phyloP scores from a whole-genome alignment of 2,797 vertebrate species.

The Lateolabrax maculatus region DNA sequence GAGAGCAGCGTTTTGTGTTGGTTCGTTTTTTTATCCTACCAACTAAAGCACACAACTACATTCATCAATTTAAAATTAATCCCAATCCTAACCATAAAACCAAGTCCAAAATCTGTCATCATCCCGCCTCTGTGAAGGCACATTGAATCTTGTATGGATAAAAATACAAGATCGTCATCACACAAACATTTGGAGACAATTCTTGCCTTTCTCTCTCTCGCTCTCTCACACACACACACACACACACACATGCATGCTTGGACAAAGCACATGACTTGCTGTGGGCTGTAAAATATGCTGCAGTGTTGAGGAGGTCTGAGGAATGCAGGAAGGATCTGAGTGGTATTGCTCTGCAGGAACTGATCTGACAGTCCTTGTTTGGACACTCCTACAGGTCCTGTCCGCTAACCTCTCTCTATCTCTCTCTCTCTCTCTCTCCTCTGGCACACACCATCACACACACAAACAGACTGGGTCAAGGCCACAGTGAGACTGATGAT shows the following conservation, averaged over 20 bases:
- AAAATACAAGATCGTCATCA: conserved; percentile 3
- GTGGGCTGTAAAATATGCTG: conserved; percentile 78
- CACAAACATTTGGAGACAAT: conserved; percentile 44
- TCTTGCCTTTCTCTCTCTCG: conserved; percentile 20
- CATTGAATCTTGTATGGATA: background rate
- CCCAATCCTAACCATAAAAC: background rate
- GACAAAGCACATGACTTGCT: conserved; percentile 70
- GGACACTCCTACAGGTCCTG: conserved; percentile 55
- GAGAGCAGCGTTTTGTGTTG: background rate
- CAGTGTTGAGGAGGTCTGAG: conserved; percentile 74
- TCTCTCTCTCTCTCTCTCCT: background rate
- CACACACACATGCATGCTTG: conserved; percentile 20
- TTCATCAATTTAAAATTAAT: background rate
- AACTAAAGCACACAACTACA: background rate
- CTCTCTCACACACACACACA: conserved; percentile 22
- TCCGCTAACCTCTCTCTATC: conserved; percentile 22
- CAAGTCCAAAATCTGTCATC: no score
- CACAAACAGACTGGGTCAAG: background rate
- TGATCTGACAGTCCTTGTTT: conserved; percentile 66
- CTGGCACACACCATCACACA: background rate
- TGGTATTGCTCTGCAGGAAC: conserved; percentile 68
- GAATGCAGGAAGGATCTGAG: conserved; percentile 84
- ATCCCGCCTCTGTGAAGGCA: background rate
- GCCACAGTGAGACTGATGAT: background rate
- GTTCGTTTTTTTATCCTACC: background rate